Conservation (phyloP, 1,140 invertebrate genomes). For the Neodiprion virginianus region DNA sequence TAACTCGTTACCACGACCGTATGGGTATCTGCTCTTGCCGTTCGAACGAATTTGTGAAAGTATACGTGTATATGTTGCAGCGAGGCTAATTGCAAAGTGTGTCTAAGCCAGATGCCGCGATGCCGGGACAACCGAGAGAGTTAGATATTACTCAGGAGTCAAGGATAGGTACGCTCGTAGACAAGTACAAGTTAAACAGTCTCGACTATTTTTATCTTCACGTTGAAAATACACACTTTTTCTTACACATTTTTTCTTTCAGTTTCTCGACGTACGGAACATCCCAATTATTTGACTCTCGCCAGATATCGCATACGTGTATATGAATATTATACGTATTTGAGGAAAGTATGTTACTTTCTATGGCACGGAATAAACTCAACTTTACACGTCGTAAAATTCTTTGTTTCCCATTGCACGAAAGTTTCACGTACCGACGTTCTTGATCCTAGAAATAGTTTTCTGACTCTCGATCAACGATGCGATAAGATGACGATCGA, state of each 20-base stretch:
- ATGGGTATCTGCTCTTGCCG: neutral
- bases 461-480: too few relatives aligned
- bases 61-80: neutral
- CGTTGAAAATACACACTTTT: neutral
- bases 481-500: too few relatives aligned
- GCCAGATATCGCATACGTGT: too few relatives aligned
- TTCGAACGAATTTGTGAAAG: neutral
- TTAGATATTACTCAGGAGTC: too few relatives aligned
- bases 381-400: neutral
- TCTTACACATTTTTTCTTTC: neutral
- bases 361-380: constrained; percentile 26
- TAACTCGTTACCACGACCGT: too few relatives aligned
- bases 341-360: constrained; percentile 51
- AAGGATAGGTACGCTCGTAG: too few relatives aligned
- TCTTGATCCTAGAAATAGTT: neutral
- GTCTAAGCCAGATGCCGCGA: too few relatives aligned
- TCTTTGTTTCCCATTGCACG: neutral
- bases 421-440: neutral
- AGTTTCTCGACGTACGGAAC: too few relatives aligned
- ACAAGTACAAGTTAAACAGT: neutral
- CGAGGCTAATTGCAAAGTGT: neutral
- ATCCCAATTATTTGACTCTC: too few relatives aligned
- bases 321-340: neutral
- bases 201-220: too few relatives aligned
- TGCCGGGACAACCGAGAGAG: too few relatives aligned